phyloP scores from a whole-genome alignment of 2,888 invertebrate species.

The Apomyelois bistriatella region DNA sequence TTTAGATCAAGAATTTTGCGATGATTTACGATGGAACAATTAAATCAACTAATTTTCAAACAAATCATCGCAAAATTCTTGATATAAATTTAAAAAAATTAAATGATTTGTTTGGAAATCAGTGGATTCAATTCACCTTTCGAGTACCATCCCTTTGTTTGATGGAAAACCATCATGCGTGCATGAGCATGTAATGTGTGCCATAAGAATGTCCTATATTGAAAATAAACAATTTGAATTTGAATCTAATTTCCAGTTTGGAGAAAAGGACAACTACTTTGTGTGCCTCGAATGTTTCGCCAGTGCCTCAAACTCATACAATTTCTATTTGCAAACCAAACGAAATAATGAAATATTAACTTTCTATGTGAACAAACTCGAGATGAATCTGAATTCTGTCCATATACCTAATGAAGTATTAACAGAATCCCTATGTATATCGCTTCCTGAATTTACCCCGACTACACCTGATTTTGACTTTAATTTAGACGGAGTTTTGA shows the following conservation, averaged over 20 bases:
- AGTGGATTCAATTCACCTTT: too few relatives aligned
- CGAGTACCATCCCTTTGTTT: too few relatives aligned
- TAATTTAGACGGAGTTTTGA: slow-evolving; percentile 36
- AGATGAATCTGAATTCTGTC: slow-evolving; percentile 36
- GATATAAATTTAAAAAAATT: too few relatives aligned
- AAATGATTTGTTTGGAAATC: too few relatives aligned
- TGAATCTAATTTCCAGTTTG: slow-evolving; percentile 38
- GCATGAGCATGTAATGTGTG: too few relatives aligned
- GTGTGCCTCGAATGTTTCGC: slow-evolving; percentile 56
- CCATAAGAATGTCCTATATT: too few relatives aligned
- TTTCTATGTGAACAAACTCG: slow-evolving; percentile 46
- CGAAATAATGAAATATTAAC: slow-evolving; percentile 47
- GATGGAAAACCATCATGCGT: too few relatives aligned
- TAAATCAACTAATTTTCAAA: too few relatives aligned
- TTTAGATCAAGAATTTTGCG: too few relatives aligned
- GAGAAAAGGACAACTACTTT: slow-evolving; percentile 41
- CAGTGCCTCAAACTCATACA: slow-evolving; percentile 50
- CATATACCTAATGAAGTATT: slow-evolving; percentile 30
- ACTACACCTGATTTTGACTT: slow-evolving; percentile 36
- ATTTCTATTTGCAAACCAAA: slow-evolving; percentile 49
- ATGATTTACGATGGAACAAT: too few relatives aligned
- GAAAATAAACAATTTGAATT: too few relatives aligned
- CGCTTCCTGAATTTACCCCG: slow-evolving; percentile 37
- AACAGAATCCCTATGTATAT: slow-evolving; percentile 45
- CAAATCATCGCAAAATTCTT: too few relatives aligned